phyloP scores from a whole-genome alignment of 2,888 invertebrate genomes.

The Acleris emargana region DNA sequence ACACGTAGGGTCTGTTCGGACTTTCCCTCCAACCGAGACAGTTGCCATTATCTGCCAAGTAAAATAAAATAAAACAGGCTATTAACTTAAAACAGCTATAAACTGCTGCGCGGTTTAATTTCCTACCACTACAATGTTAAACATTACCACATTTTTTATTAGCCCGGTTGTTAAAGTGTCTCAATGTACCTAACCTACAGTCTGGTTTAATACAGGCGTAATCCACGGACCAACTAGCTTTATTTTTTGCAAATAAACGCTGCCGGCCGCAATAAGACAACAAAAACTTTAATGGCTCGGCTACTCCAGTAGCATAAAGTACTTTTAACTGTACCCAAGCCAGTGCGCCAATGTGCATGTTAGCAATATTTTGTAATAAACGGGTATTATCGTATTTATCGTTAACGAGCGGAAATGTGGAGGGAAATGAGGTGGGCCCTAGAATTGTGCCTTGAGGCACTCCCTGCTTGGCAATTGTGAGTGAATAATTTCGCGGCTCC shows the following conservation, averaged over 20 bases:
- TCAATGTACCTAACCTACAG: conserved; percentile 37
- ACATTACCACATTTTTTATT: conserved; percentile 51
- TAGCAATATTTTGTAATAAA: conserved; percentile 71
- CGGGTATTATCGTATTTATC: conserved; percentile 69
- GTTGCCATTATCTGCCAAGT: conserved; percentile 90
- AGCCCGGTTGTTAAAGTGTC: conserved; percentile 47
- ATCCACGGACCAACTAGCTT: conserved; percentile 52
- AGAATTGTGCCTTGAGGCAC: conserved; percentile 62
- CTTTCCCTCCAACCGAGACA: conserved; percentile 96
- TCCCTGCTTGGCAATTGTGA: conserved; percentile 52
- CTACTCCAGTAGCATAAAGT: conserved; percentile 66
- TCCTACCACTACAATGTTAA: conserved; percentile 25
- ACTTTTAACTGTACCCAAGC: conserved; percentile 70
- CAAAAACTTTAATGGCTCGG: conserved; percentile 45
- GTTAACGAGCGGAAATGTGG: conserved; percentile 70
- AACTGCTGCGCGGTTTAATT: conserved; percentile 28
- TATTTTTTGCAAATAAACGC: conserved; percentile 43
- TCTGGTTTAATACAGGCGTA: conserved; percentile 51
- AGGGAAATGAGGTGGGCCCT: conserved; percentile 62
- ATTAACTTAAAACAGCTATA: conserved; percentile 21
- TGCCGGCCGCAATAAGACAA: conserved; percentile 41
- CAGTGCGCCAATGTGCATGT: conserved; percentile 58
- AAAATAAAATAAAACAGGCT: conserved; percentile 25
- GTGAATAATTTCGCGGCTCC: conserved; percentile 46
- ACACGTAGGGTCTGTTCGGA: conserved; percentile 92